Percentiles rank a stretch among this genome's conserved stretches.
phyloP scores from a whole-genome alignment of 2,888 invertebrate genomes.

The Neoscelio sp. region DNA sequence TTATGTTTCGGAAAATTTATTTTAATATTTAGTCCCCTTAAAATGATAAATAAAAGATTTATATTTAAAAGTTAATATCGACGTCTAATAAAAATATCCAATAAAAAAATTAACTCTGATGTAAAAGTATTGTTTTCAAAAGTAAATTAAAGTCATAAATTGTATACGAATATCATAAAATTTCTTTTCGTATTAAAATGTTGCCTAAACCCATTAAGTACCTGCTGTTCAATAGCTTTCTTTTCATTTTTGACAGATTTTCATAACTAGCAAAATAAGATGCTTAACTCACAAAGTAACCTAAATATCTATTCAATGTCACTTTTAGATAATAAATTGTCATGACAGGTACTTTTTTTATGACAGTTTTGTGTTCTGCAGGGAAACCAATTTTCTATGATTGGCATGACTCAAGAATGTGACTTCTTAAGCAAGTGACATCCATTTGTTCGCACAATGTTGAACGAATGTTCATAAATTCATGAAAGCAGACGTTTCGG shows the following conservation, averaged over 20 bases:
- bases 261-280: background rate
- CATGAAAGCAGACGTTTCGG: background rate
- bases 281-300: background rate
- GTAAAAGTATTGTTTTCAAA: too few relatives aligned
- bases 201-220: too few relatives aligned
- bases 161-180: too few relatives aligned
- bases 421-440: too few relatives aligned
- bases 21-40: too few relatives aligned
- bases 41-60: too few relatives aligned
- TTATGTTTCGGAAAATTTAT: too few relatives aligned
- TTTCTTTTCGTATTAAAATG: too few relatives aligned
- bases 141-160: too few relatives aligned
- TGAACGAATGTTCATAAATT: conserved; percentile 34
- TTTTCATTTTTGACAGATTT: background rate
- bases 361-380: conserved; percentile 13
- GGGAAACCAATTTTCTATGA: conserved; percentile 35
- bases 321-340: conserved; percentile 17
- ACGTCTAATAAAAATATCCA: too few relatives aligned
- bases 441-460: conserved; percentile 1
- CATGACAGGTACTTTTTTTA: conserved; percentile 46
- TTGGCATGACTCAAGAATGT: conserved; percentile 3
- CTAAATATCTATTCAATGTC: conserved; percentile 18
- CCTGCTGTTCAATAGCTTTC: background rate
- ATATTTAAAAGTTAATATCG: too few relatives aligned
- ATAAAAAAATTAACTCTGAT: too few relatives aligned